A percentile compares a stretch with the other conserved stretches of the same genome.
phyloP scores from a whole-genome alignment of 1,140 invertebrate genomes.

The Mycetomoellerius zeteki region DNA sequence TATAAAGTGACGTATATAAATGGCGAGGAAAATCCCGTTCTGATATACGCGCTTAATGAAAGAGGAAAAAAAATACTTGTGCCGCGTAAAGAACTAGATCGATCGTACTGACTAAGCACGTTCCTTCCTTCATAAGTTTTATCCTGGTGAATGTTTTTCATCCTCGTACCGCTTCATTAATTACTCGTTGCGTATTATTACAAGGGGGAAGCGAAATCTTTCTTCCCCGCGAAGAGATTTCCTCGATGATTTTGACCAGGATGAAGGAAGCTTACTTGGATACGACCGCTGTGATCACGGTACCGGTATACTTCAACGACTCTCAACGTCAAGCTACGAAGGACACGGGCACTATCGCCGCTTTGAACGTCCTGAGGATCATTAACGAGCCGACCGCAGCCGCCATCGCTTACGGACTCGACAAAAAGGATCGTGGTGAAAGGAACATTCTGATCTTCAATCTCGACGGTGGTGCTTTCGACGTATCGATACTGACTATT shows the following conservation, averaged over 20 bases:
- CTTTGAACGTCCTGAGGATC: slow-evolving; percentile 97
- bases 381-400: slow-evolving; percentile 99
- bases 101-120: slow-evolving; percentile 50
- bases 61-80: slow-evolving; percentile 36
- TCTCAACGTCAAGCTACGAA: slow-evolving; percentile 98
- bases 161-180: slow-evolving; percentile 42
- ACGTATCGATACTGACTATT: slow-evolving; percentile 98
- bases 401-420: slow-evolving; percentile 98
- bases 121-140: slow-evolving; percentile 56
- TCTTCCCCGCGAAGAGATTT: slow-evolving; percentile 59
- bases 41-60: slow-evolving; percentile 35
- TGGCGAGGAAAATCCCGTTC: neutral
- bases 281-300: slow-evolving; percentile 79
- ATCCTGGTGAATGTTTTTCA: slow-evolving; percentile 50
- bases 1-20: slow-evolving; percentile 79
- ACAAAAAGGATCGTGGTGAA: slow-evolving; percentile 98
- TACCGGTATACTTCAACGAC: slow-evolving; percentile 91
- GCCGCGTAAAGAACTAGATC: neutral
- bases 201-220: slow-evolving; percentile 49
- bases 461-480: slow-evolving; percentile 98
- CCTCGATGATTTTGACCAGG: slow-evolving; percentile 91
- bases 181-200: slow-evolving; percentile 60
- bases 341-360: slow-evolving; percentile 97
- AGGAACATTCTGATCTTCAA: slow-evolving; percentile 89
- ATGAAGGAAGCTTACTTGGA: slow-evolving; percentile 98